These are phyloP conservation scores for Zaprionus ornatus DNA, from an alignment of 1,140 invertebrate species.

Conservation along the genomic window DNA sequence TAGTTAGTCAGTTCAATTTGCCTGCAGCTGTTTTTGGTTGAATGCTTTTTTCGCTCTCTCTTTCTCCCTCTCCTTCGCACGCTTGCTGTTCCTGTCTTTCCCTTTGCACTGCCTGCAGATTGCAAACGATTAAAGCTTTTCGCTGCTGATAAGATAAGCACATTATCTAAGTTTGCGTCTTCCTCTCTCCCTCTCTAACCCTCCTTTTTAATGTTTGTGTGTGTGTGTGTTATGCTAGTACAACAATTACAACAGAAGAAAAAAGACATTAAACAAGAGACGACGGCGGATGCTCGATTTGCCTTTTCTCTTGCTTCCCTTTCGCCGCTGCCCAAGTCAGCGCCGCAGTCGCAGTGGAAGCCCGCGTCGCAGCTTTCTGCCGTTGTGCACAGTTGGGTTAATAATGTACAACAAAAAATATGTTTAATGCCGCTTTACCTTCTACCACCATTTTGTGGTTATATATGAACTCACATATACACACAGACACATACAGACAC, in stretches of 20 bases:
- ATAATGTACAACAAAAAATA: constrained; percentile 41
- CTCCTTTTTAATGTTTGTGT: background rate
- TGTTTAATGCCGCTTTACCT: constrained; percentile 45
- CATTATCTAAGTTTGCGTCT: constrained; percentile 13
- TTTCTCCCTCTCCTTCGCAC: background rate
- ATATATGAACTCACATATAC: constrained; percentile 11
- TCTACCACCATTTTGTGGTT: constrained; percentile 60
- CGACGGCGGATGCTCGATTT: constrained; percentile 44
- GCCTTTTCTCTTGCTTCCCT: constrained; percentile 45
- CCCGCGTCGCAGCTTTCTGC: constrained; percentile 32
- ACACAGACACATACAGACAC: constrained; percentile 10
- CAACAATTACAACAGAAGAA: constrained; percentile 16
- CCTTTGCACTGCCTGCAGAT: constrained; percentile 7
- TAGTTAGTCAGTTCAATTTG: constrained; percentile 16
- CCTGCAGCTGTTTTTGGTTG: constrained; percentile 29
- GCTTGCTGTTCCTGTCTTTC: background rate
- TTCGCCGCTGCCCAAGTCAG: constrained; percentile 50
- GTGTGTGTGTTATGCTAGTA: constrained; percentile 3
- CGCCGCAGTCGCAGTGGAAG: constrained; percentile 17
- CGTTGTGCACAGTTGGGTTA: constrained; percentile 67
- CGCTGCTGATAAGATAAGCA: constrained; percentile 44
- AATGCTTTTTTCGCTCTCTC: background rate
- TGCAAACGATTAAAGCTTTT: constrained; percentile 37
- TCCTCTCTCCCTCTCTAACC: background rate
- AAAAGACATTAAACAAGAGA: constrained; percentile 41